Evolutionary conservation across 37 sponge, comb jelly and placozoan species (phyloP).

Genomic region (Hormiphora californensis): DNA sequence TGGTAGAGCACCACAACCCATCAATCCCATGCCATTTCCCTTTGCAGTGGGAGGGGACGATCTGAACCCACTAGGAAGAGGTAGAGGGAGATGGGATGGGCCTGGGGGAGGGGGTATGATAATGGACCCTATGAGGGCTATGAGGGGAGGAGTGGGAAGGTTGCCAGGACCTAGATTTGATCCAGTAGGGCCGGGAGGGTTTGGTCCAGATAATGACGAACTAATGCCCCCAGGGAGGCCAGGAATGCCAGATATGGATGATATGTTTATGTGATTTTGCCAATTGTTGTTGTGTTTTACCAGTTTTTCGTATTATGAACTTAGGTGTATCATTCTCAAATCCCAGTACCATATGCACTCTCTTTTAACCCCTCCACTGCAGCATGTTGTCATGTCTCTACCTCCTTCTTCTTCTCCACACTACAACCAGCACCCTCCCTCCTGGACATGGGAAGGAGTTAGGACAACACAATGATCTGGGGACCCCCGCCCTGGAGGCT

Average conservation of each 20-base stretch:
- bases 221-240: constrained; percentile 18
- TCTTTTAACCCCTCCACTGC: background rate
- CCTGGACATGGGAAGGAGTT: constrained; percentile 28
- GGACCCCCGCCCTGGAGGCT: background rate
- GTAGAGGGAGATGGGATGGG: no score
- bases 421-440: background rate
- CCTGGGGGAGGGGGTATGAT: constrained; percentile 33
- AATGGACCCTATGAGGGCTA: constrained; percentile 35
- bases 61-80: constrained; percentile 18
- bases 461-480: constrained; percentile 32
- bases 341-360: background rate
- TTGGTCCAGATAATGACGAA: constrained; percentile 18
- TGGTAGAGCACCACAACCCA: background rate
- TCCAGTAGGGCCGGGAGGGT: constrained; percentile 35
- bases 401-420: background rate
- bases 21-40: background rate
- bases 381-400: background rate
- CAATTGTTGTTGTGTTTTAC: no score
- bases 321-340: background rate
- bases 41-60: constrained; percentile 43
- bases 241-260: constrained; percentile 34
- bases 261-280: constrained; percentile 40
- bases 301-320: background rate
- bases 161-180: constrained; percentile 21
- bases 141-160: background rate